Percentiles rank a stretch among this genome's conserved stretches.
Evolutionary conservation across 2,113 vertebrate genomes (phyloP).

Genomic region (Grammomys dolichurus): DNA sequence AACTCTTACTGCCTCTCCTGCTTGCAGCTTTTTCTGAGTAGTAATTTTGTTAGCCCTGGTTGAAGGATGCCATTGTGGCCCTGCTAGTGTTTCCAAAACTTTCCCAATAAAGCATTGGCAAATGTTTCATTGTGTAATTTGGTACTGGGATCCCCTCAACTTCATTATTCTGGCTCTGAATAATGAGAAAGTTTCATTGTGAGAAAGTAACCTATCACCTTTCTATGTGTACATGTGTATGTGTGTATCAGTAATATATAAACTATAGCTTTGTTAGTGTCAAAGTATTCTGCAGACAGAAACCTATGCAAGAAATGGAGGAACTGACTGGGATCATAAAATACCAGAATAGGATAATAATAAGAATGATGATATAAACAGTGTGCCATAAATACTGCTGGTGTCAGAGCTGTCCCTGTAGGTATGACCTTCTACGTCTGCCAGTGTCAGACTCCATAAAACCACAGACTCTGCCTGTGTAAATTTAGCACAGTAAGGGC

Average conservation of each 20-base stretch:
- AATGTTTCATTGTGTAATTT: not conserved
- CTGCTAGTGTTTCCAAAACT: not conserved
- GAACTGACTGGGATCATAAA: not conserved
- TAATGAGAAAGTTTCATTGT: not conserved
- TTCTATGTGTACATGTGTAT: not conserved
- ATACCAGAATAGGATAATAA: not conserved
- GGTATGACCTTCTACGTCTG: not conserved
- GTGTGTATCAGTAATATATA: not conserved
- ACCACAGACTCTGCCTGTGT: not conserved
- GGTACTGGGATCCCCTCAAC: not conserved
- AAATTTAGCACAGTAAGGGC: not conserved
- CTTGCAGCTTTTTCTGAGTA: not conserved
- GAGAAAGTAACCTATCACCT: not conserved
- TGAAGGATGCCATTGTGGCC: not conserved
- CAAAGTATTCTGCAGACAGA: not conserved
- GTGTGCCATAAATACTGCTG: not conserved
- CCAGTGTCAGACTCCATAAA: not conserved
- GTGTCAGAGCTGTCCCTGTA: not conserved
- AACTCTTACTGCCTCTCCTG: not conserved
- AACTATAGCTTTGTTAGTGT: not conserved
- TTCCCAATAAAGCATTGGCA: slow-evolving; percentile 21
- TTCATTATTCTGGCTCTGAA: slow-evolving; percentile 22
- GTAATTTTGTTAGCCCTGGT: not conserved
- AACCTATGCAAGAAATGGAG: not conserved
- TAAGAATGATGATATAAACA: not conserved